Base-by-base conservation (phyloP, 2,888 invertebrate species). In the Malacosoma neustria region DNA sequence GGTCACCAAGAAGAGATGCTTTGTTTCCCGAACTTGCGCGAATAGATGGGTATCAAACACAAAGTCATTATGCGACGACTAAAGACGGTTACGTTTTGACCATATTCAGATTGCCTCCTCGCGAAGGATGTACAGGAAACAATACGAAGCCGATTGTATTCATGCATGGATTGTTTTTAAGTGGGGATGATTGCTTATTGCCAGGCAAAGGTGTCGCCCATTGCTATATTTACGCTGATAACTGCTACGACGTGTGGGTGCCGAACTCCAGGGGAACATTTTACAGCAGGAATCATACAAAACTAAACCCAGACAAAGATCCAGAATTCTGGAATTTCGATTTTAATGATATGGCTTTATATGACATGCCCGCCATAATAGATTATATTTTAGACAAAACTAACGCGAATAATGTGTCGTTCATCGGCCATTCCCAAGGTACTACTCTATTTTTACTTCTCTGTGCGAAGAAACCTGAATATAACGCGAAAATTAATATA, bases 341-440 rank as follows among this genome's bases (percentile, higher is more conserved):
- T 5, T 34, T 59, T 3, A 58, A 62, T 3, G 60, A 66, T 35
- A 50, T 61, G 48, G 57, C 57, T 0, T 13, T 48, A 3, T 41
- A 41, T 3, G 68, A 68, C 38, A 34, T 59, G 5, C 63, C 64
- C 2, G 56, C 52, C 6, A 36, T 34, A 11, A 61, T 66, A 11
- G 62, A 68, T 38, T 62, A 58, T 33, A 44, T 64, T 2, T 39
- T 68, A 11, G 13, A 45, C 0, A 9, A 38, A 3, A 64, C 65
- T 9, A 41, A 43, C 2, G 36, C 49, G 29, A 35, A 42, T 2
- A 44, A 59, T 30, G 14, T 65, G 4, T 33, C 40, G 2, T 63
- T 43, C 22, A 41, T 66, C 1, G 57, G 49, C 0, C 63, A 61
- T 38, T 51, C 65, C 3, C 68, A 65, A 46, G 68, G 63, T 4